A percentile compares a stretch with the other conserved stretches of the same genome.
Conservation (phyloP, 2,113 vertebrate species). For the Onychorhynchus coronatus region DNA sequence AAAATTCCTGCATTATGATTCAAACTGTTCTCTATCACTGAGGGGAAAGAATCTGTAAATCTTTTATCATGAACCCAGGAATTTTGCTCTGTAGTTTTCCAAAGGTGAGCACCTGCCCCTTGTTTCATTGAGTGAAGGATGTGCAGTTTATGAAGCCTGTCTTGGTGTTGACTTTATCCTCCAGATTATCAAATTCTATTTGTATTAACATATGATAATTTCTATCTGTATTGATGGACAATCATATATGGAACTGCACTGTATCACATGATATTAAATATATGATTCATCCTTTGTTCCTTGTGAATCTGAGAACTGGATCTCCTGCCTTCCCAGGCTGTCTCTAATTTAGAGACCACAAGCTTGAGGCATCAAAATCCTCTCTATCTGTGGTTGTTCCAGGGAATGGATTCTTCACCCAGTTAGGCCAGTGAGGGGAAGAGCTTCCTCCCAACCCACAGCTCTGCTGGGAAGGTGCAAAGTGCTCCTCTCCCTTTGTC, state of each 20-base stretch:
- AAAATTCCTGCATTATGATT: background rate
- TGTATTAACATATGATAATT: background rate
- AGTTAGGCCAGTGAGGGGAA: background rate
- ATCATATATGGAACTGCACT: background rate
- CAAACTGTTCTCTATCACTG: background rate
- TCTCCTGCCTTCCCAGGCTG: slow-evolving; percentile 1
- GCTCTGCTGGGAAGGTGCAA: background rate
- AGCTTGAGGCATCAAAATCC: slow-evolving; percentile 9
- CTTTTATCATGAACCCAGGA: background rate
- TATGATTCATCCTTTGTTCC: slow-evolving; percentile 27
- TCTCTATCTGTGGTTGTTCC: background rate
- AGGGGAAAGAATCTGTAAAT: background rate
- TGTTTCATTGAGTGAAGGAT: background rate
- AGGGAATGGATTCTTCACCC: background rate
- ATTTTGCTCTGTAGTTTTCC: background rate
- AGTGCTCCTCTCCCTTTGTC: background rate
- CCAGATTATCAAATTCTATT: background rate
- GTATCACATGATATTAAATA: background rate
- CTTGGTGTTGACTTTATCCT: background rate
- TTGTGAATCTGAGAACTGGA: background rate
- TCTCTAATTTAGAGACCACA: background rate
- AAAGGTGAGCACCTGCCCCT: background rate
- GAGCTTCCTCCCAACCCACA: background rate
- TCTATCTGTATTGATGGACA: slow-evolving; percentile 14
- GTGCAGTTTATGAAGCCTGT: background rate